Conservation (phyloP, 2,888 invertebrate species). For the Agriopis leucophaearia region DNA sequence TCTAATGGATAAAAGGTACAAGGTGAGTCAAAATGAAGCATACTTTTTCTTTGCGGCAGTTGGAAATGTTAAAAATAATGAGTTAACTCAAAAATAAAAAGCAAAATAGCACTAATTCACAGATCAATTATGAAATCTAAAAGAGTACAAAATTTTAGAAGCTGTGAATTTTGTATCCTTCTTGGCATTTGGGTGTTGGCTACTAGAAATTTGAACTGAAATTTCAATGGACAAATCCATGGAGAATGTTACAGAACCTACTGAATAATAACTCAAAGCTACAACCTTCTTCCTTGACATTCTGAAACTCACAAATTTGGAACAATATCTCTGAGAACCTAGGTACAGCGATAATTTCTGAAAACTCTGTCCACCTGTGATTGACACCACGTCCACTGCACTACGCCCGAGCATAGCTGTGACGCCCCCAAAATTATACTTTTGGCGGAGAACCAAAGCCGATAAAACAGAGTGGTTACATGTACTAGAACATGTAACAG, state of each 20-base stretch:
- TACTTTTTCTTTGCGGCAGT: neutral
- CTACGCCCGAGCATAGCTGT: constrained; percentile 46
- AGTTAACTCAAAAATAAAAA: too few relatives aligned
- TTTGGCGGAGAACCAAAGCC: constrained; percentile 69
- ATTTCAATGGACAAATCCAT: neutral
- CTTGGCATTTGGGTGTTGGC: neutral
- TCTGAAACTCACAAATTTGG: neutral
- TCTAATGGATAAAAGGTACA: neutral
- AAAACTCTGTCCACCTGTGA: constrained; percentile 45
- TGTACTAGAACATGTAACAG: constrained; percentile 40
- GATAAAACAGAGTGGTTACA: constrained; percentile 48
- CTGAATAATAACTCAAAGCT: neutral
- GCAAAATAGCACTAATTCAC: too few relatives aligned
- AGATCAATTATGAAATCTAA: neutral
- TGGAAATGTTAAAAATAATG: neutral
- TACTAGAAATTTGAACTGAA: too few relatives aligned
- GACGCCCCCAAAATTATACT: constrained; percentile 67
- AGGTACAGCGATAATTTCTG: neutral
- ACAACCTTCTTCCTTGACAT: neutral
- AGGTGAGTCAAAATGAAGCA: neutral
- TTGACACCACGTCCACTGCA: constrained; percentile 57
- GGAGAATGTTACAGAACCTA: neutral
- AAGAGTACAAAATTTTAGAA: neutral
- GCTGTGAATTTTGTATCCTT: neutral
- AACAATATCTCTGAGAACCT: neutral